Base-by-base conservation (phyloP, 2,797 vertebrate species). In the Lateolabrax maculatus region DNA sequence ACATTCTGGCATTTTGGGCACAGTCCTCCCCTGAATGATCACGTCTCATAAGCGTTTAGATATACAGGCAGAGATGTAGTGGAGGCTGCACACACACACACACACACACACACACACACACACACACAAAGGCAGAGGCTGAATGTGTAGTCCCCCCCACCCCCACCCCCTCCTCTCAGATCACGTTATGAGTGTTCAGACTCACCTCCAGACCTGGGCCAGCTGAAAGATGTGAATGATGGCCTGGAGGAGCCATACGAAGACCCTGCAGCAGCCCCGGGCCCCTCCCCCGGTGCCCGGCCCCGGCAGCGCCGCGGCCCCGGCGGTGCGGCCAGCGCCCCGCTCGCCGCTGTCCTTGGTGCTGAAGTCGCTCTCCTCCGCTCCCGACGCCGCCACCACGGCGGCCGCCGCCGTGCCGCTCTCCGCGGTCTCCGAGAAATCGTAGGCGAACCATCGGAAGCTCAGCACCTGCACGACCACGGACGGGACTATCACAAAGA, bases 201-300 rank as follows among this genome's bases (percentile, higher is more conserved):
- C 96, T 94, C 95, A 98, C 97, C 97, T 97, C 97, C 97, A 98
- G 93, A 98, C 96, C 93, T 97, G 97, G 44, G 97, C 97, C 77
- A 98, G 95, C 94, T 99, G 98, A 85, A 99, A 95, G 72, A 97
- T 93, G 91, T 98, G 98, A 74, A 98, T 92, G 84, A 97, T 71
- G 84, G 93, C 95, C 92, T 98, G 97, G 83, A 98, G 95, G 85
- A 97, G 63, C 97, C 97, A 98, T 92, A 97, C 83, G 89, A 96
- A 96, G 87, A 94, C 95, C 93, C 97, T 97, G 95, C 97, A 98
- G 96, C 97, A 98, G 91, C 95, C 90, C 76, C 90, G 91, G 77
- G 90, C 88, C 79, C 93, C 89, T 79, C 92, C 94, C 86, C 88
- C 86, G 87, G 83, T 75, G 80, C 81, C 85, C 79, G 92, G 90